Percentiles rank a stretch among this genome's conserved stretches.
phyloP scores from a whole-genome alignment of 2,113 vertebrate genomes.

The Gambusia holbrooki region DNA sequence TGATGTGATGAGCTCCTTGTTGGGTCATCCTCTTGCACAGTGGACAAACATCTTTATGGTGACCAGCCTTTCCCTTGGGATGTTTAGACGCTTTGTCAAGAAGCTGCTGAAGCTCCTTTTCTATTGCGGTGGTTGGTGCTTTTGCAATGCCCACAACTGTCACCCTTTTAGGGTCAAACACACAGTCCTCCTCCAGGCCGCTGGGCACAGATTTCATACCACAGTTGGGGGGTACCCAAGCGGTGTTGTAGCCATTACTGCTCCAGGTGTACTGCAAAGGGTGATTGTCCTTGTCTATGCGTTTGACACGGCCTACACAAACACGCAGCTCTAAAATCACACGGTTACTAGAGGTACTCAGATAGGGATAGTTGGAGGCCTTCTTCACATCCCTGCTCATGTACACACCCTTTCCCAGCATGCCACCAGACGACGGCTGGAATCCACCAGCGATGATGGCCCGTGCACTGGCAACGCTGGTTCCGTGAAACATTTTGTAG shows the following conservation, averaged over 20 bases:
- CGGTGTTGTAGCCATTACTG: constrained; percentile 63
- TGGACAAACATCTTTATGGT: constrained; percentile 33
- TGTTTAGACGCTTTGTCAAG: constrained; percentile 31
- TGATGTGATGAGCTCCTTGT: constrained; percentile 45
- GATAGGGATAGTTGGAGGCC: constrained; percentile 64
- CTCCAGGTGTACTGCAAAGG: constrained; percentile 64
- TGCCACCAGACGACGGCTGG: constrained; percentile 62
- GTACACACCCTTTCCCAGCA: constrained; percentile 78
- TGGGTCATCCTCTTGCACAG: constrained; percentile 65
- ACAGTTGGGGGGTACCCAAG: constrained; percentile 75
- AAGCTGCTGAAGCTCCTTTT: constrained; percentile 61
- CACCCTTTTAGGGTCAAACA: constrained; percentile 74
- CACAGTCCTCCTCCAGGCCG: constrained; percentile 76
- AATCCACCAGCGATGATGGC: constrained; percentile 73
- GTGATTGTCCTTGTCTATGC: constrained; percentile 65
- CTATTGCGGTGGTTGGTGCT: constrained; percentile 42
- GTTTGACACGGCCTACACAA: constrained; percentile 68
- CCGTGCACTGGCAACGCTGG: constrained; percentile 29
- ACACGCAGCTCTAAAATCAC: constrained; percentile 67
- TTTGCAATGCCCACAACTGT: constrained; percentile 54
- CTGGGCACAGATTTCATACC: constrained; percentile 67
- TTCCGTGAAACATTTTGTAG: constrained; percentile 63
- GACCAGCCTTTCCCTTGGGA: accelerated
- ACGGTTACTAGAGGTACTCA: neutral
- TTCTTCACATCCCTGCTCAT: constrained; percentile 74